Evolutionary conservation across 2,797 vertebrate species (phyloP).

Genomic region (Pipistrellus pipistrellus): DNA sequence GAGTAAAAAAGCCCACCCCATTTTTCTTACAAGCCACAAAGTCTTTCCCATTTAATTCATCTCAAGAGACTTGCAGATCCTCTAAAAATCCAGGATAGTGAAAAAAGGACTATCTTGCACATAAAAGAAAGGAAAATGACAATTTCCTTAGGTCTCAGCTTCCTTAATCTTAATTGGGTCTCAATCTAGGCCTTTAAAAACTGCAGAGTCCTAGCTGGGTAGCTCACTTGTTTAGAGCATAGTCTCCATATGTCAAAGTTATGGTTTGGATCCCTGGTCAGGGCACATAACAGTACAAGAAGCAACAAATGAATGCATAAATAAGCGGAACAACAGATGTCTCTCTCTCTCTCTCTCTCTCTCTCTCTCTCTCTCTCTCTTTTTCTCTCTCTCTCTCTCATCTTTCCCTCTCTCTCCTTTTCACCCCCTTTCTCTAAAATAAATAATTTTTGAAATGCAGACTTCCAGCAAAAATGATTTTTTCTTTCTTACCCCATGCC

Average conservation of each 20-base stretch:
- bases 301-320: not conserved
- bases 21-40: constrained; percentile 1
- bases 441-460: not conserved
- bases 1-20: not conserved
- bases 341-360: not conserved
- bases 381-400: no score
- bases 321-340: not conserved
- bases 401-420: not conserved
- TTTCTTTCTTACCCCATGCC: not conserved
- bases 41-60: not conserved
- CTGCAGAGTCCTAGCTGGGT: not conserved
- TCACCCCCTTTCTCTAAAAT: no score
- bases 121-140: not conserved
- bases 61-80: not conserved
- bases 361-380: no score
- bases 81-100: not conserved
- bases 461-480: not conserved
- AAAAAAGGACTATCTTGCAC: not conserved
- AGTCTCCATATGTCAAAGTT: not conserved
- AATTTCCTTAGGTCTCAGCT: not conserved
- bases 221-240: not conserved
- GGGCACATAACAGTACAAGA: not conserved
- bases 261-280: not conserved
- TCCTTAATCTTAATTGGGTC: not conserved
- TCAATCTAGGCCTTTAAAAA: not conserved